phyloP scores from a whole-genome alignment of 2,888 invertebrate genomes.

The Silvanus unidentatus region DNA sequence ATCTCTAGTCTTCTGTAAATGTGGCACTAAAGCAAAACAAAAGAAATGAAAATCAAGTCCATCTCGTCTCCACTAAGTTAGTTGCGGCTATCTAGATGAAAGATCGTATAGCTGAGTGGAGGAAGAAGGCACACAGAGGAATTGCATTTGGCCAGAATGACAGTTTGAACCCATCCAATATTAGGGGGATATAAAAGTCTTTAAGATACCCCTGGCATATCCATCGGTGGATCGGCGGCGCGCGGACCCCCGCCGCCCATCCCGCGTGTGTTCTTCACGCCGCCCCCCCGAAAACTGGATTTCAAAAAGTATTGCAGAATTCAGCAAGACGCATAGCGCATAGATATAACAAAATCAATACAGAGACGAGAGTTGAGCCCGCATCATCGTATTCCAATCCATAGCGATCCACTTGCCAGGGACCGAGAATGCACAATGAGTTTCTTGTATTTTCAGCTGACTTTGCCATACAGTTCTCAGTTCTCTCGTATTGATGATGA shows the following conservation, averaged over 20 bases:
- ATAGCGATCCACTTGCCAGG: constrained; percentile 29
- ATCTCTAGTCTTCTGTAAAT: too few species aligned
- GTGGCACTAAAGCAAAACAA: constrained; percentile 3
- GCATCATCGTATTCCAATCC: constrained; percentile 37
- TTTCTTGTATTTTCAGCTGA: constrained; percentile 23
- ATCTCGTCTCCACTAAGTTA: constrained; percentile 14
- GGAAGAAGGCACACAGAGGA: constrained; percentile 6
- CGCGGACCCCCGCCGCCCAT: not conserved
- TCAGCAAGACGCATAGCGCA: constrained; percentile 40
- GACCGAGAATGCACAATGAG: constrained; percentile 33
- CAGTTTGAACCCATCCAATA: constrained; percentile 38
- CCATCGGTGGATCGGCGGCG: constrained; percentile 5
- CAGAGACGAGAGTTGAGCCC: constrained; percentile 32
- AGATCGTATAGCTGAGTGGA: constrained; percentile 32
- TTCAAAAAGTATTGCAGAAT: constrained; percentile 32
- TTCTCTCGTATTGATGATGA: too few species aligned
- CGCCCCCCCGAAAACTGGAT: constrained; percentile 14
- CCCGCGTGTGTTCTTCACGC: not conserved
- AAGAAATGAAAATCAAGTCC: constrained; percentile 22
- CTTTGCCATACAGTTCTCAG: too few species aligned
- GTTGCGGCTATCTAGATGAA: constrained; percentile 32
- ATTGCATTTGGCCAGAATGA: constrained; percentile 33
- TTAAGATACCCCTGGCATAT: constrained; percentile 31
- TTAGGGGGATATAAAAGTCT: constrained; percentile 40
- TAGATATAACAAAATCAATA: constrained; percentile 40